These are phyloP conservation scores for Lerista edwardsae DNA, from an alignment of 2,797 vertebrate species.

Conservation along the genomic window DNA sequence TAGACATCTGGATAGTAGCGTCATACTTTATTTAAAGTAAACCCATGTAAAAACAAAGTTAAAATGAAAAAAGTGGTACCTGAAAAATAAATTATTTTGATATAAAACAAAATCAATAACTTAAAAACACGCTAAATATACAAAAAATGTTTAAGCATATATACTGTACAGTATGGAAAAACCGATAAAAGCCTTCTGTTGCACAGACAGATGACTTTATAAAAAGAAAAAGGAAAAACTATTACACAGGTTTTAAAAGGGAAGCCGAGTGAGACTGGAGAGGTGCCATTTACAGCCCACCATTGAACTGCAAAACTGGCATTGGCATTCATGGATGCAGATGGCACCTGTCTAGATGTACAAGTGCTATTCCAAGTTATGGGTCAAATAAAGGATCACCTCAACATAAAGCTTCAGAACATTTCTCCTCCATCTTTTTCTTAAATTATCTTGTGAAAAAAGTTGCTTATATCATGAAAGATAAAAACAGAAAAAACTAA, in stretches of 20 bases:
- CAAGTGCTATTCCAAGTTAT: conserved; percentile 55
- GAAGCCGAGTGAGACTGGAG: conserved; percentile 60
- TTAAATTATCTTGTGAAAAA: conserved; percentile 66
- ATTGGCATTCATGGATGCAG: neutral
- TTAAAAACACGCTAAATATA: conserved; percentile 83
- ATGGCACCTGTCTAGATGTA: neutral
- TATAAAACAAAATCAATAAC: conserved; percentile 85
- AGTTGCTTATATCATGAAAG: conserved; percentile 48
- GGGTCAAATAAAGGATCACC: conserved; percentile 53
- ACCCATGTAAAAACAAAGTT: conserved; percentile 90
- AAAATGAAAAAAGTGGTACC: conserved; percentile 83
- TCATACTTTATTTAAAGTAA: conserved; percentile 90
- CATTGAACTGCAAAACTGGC: neutral
- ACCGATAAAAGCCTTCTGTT: conserved; percentile 78
- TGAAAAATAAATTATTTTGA: conserved; percentile 87
- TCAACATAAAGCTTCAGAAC: conserved; percentile 53
- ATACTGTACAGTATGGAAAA: conserved; percentile 83
- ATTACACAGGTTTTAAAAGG: conserved; percentile 68
- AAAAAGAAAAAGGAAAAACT: conserved; percentile 57
- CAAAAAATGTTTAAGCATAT: conserved; percentile 80
- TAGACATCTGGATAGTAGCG: conserved; percentile 83
- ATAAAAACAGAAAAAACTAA: conserved; percentile 41
- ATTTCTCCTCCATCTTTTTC: conserved; percentile 56
- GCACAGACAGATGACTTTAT: conserved; percentile 74
- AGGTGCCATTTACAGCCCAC: conserved; percentile 54